Conservation (phyloP, 2,888 invertebrate species). For the Axea sp. region DNA sequence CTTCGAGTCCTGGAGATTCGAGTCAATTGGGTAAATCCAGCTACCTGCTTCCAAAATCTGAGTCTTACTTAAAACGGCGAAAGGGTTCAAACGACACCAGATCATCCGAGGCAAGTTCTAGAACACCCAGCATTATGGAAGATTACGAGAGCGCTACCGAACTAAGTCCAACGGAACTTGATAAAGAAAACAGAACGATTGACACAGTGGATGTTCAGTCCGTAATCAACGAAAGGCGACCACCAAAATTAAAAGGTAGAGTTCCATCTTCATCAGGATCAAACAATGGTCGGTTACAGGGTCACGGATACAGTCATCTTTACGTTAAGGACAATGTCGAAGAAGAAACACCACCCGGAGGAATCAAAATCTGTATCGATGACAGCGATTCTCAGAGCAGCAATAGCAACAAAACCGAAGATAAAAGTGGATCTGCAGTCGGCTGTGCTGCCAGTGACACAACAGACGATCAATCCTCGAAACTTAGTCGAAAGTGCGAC, state of each 20-base stretch:
- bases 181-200: slow-evolving; percentile 59
- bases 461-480: slow-evolving; percentile 45
- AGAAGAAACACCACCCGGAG: slow-evolving; percentile 61
- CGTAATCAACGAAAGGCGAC: slow-evolving; percentile 76
- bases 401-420: slow-evolving; percentile 51
- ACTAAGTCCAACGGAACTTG: slow-evolving; percentile 44
- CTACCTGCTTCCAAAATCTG: slow-evolving; percentile 62
- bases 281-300: slow-evolving; percentile 25
- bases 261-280: slow-evolving; percentile 30
- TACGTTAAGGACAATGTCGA: slow-evolving; percentile 65
- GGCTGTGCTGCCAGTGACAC: slow-evolving; percentile 34
- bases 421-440: slow-evolving; percentile 28
- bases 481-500: slow-evolving; percentile 42
- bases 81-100: slow-evolving; percentile 53
- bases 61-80: slow-evolving; percentile 62
- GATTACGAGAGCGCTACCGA: slow-evolving; percentile 53
- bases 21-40: slow-evolving; percentile 52
- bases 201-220: slow-evolving; percentile 75
- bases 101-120: slow-evolving; percentile 41
- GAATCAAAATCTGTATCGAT: slow-evolving; percentile 72
- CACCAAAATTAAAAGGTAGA: slow-evolving; percentile 71
- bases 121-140: slow-evolving; percentile 59
- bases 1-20: slow-evolving; percentile 58
- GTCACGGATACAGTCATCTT: slow-evolving; percentile 65
- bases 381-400: slow-evolving; percentile 72